Base-by-base conservation (phyloP, 1,140 invertebrate species). In the Periplaneta americana region DNA sequence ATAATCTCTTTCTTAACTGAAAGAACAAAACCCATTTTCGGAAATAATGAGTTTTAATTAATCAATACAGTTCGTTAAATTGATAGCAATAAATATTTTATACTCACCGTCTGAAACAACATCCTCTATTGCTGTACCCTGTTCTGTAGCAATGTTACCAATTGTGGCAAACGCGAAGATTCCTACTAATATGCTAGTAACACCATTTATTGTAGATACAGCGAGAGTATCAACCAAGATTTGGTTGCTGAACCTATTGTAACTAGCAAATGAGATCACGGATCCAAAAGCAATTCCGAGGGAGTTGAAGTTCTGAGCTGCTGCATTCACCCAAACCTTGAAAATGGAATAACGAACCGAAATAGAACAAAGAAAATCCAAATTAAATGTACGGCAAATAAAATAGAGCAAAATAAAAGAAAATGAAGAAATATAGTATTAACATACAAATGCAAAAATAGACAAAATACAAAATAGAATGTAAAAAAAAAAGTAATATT, bases 261-360 rank as follows among this genome's bases (percentile, higher is more conserved):
- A 98, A 85, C 96, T 97, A n/a, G 96, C 95, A 87, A 98, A 98
- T 85, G 96, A 96, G 85, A 98, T 97, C 91, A 98, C 95, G 8
- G 96, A 96, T 31, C 97, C 97, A 85, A 97, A 96, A 0, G 96
- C 95, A 37, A 97, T 95, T 80, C 96, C 96, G 82, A 98, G 93
- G 0, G 97, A 97, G 89, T 97, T 97, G 87, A 98, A 97, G 83
- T 96, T 97, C 89, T 98, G 97, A 11, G 95, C 95, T 11, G 95
- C 95, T 17, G 97, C 97, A 87, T 96, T 96, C 18, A 97, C 94
- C 96, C 97, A 98, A 1, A 97, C 94, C 92, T 95, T 84, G 28
- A 88, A 88, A 35, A 34, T 18, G 35, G 11, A 22, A 80, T 2
- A 34, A 35, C 15, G 1, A 22, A 28, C 4, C 34, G 22, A 6